These are phyloP conservation scores for Clarias gariepinus DNA, from an alignment of 2,113 vertebrate genomes.

Conservation along the genomic window DNA sequence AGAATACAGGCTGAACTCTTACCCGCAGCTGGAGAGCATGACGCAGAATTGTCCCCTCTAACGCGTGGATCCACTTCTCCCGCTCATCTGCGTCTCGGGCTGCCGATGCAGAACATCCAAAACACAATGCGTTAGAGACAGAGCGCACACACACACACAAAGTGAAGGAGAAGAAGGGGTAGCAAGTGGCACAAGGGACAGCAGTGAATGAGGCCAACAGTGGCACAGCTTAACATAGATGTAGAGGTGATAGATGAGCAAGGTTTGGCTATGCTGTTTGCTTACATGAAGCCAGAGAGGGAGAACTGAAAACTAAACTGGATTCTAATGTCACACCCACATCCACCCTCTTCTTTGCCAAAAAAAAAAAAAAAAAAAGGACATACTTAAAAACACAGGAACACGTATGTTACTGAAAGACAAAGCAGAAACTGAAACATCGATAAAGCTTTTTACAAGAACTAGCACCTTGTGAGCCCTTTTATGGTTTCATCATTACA, in stretches of 20 bases:
- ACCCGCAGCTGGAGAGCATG: slow-evolving; percentile 94
- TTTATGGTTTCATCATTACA: background rate
- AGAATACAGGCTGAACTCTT: slow-evolving; percentile 52
- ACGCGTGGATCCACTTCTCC: slow-evolving; percentile 98
- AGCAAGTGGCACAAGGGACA: slow-evolving; percentile 13
- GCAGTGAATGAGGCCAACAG: background rate
- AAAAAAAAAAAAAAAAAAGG: background rate
- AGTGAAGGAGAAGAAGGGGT: background rate
- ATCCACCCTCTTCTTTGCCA: background rate
- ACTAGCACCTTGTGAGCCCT: background rate
- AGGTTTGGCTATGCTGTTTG: background rate
- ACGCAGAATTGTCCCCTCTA: slow-evolving; percentile 98
- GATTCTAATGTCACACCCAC: slow-evolving; percentile 28
- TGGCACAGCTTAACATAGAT: slow-evolving; percentile 2
- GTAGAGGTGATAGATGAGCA: slow-evolving; percentile 4
- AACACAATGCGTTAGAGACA: slow-evolving; percentile 56
- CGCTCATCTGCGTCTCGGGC: slow-evolving; percentile 97
- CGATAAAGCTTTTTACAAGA: background rate
- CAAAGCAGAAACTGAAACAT: background rate
- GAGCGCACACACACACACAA: background rate
- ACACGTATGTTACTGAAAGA: slow-evolving; percentile 1
- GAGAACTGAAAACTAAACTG: background rate
- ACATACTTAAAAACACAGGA: slow-evolving; percentile 37
- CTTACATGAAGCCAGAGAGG: background rate
- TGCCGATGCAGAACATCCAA: slow-evolving; percentile 66